Base-by-base conservation (phyloP, 2,797 vertebrate genomes). In the Tenualosa ilisha region DNA sequence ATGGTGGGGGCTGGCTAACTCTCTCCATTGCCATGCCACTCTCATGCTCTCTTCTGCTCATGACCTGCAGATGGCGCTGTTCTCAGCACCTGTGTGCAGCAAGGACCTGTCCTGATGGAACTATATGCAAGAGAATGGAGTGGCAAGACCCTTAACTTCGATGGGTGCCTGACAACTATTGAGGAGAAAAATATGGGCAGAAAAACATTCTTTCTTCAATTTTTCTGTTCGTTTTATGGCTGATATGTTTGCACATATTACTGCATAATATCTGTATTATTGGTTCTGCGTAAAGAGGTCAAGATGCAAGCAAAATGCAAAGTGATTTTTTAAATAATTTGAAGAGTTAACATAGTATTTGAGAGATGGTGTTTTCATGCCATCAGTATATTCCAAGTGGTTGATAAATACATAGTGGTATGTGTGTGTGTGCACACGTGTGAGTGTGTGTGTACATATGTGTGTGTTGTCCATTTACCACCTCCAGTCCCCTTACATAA, bases 1-100 rank as follows among this genome's bases (percentile, higher is more conserved):
- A 46, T 46, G 43, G 72, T 22, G 37, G 72, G 6, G 17, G 37
- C 72, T 79, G 37, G 20, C 24, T 63, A n/a, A 37, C 13, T 59
- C 20, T 61, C 65, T 75, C 46, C 0, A 11, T 82, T n/a, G 31
- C 82, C 40, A 24, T 51, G n/a, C 68, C 83, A 63, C 59, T 59
- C 54, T 24, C 20, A 81, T n/a, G 53, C n/a, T 54, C 43, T 13
- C 46, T 84, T 43, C 85, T 49, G 22, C 9, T 1, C 46, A n/a
- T 4, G 46, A 61, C 88, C 88, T 88, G 85, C 86, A 90, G 87
- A 83, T 40, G 88, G 89, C 82, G 83, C 72, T 56, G 65, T 86
- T 86, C n/a, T 79, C 89, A 86, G 54, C 51, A 89, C 31, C 61
- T 59, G 26, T 81, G 49, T 81, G 61, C n/a, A 20, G n/a, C 53